These are phyloP conservation scores for Leucozona laternaria DNA, from an alignment of 2,888 invertebrate species.

Conservation along the genomic window DNA sequence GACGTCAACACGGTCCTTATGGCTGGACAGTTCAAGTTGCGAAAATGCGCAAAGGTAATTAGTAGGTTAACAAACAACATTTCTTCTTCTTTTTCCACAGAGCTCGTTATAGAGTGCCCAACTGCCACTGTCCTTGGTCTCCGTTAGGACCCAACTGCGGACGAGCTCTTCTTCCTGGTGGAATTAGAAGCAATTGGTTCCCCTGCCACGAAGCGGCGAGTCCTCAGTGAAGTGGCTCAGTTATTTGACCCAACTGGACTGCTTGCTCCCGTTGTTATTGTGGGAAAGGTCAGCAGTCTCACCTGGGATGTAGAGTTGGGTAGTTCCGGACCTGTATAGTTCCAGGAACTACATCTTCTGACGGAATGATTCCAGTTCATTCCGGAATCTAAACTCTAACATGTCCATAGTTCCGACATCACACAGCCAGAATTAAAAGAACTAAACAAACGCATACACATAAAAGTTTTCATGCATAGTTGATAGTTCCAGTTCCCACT, in stretches of 20 bases:
- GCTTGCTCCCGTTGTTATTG: background rate
- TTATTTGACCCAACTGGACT: background rate
- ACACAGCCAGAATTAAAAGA: too few relatives aligned
- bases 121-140: too few relatives aligned
- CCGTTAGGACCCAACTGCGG: background rate
- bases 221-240: too few relatives aligned
- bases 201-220: too few relatives aligned
- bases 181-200: too few relatives aligned
- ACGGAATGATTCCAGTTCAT: background rate
- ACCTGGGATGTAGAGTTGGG: background rate
- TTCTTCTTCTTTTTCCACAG: conserved; percentile 8
- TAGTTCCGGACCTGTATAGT: background rate
- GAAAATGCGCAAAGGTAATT: background rate
- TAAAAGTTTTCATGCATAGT: too few relatives aligned
- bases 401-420: too few relatives aligned
- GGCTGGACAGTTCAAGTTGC: background rate
- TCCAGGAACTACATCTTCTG: background rate
- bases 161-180: too few relatives aligned
- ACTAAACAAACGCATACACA: too few relatives aligned
- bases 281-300: background rate
- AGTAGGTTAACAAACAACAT: background rate
- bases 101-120: background rate
- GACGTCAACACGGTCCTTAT: background rate
- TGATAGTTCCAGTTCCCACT: too few relatives aligned
- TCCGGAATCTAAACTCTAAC: background rate